A percentile compares a stretch with the other conserved stretches of the same genome.
These are phyloP conservation scores for Drosophila leonis DNA, from an alignment of 2,888 invertebrate species.

Conservation along the genomic window DNA sequence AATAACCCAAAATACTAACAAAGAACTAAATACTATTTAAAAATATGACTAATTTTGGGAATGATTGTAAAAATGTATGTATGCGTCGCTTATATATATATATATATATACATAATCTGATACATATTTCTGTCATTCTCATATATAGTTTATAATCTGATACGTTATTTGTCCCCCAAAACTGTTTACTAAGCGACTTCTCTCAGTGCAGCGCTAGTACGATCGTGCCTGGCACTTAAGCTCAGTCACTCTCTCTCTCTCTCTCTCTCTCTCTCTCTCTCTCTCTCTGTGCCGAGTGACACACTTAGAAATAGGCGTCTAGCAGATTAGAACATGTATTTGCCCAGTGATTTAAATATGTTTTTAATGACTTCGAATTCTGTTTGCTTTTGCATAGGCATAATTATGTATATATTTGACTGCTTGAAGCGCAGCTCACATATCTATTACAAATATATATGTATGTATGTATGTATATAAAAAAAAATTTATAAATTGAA, in stretches of 20 bases:
- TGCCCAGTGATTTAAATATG: conserved; percentile 1
- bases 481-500: neutral
- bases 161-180: neutral
- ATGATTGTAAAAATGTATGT: too few relatives aligned
- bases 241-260: neutral
- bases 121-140: too few relatives aligned
- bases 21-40: too few relatives aligned
- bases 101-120: too few relatives aligned
- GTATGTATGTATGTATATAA: neutral
- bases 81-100: too few relatives aligned
- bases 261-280: neutral
- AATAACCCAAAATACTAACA: too few relatives aligned
- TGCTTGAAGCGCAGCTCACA: conserved; percentile 26
- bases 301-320: neutral
- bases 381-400: neutral
- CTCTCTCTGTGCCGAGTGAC: too few relatives aligned
- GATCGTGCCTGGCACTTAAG: neutral
- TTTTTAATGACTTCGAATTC: conserved; percentile 4
- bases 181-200: neutral
- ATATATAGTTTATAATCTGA: too few relatives aligned
- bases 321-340: conserved; percentile 6
- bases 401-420: conserved; percentile 42
- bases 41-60: too few relatives aligned
- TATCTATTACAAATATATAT: neutral
- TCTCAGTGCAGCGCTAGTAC: neutral